A percentile compares a stretch with the other conserved stretches of the same genome.
Conservation (phyloP, 2,113 vertebrate genomes). For the Trochalopteron elliotii region DNA sequence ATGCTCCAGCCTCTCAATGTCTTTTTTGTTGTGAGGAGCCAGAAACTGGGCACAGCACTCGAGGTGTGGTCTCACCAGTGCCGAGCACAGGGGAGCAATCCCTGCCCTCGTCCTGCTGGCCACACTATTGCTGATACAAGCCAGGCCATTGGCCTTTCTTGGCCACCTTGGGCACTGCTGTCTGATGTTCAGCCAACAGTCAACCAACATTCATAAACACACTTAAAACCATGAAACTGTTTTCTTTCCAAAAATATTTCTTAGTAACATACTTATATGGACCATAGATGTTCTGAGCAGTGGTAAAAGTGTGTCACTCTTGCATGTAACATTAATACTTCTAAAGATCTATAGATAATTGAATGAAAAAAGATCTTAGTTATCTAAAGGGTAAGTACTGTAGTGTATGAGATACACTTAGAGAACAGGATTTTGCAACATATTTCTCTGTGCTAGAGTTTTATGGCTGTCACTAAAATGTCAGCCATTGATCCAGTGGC, state of each 20-base stretch:
- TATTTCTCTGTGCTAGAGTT: neutral
- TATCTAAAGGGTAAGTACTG: neutral
- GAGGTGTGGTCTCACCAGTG: rapidly evolving
- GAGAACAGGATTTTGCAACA: neutral
- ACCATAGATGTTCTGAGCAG: neutral
- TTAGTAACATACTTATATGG: neutral
- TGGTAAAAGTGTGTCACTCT: neutral
- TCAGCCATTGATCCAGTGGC: neutral
- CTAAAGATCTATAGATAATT: neutral
- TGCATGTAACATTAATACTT: neutral
- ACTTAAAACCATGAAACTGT: neutral
- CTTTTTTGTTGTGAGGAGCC: neutral
- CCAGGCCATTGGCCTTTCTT: neutral
- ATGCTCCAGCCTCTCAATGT: rapidly evolving
- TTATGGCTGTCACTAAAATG: constrained; percentile 1
- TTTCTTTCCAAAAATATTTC: neutral
- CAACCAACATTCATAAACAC: neutral
- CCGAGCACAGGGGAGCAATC: rapidly evolving
- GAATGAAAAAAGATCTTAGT: neutral
- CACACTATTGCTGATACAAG: neutral
- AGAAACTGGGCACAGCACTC: rapidly evolving
- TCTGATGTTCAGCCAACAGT: neutral
- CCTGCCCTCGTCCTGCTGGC: neutral
- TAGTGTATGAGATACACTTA: neutral
- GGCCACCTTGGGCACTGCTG: too few relatives aligned